Evolutionary conservation across 2,888 invertebrate species (phyloP).

Genomic region (Synanthedon formicaeformis): DNA sequence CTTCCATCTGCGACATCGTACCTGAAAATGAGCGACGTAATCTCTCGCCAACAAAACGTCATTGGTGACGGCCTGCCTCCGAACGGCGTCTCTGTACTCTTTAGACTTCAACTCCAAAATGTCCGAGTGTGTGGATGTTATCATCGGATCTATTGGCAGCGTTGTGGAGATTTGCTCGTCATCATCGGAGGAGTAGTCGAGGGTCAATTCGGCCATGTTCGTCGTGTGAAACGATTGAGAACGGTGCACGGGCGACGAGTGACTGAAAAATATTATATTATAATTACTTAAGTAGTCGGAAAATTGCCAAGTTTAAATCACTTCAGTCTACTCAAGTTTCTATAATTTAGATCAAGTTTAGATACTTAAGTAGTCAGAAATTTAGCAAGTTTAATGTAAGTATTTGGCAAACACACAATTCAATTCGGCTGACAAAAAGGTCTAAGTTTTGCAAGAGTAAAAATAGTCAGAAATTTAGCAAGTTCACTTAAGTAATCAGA

Average conservation of each 20-base stretch:
- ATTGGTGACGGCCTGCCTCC: slow-evolving; percentile 33
- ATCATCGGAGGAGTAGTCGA: slow-evolving; percentile 56
- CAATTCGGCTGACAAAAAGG: too few species aligned
- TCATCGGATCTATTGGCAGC: slow-evolving; percentile 49
- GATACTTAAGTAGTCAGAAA: too few species aligned
- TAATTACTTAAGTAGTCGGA: neutral
- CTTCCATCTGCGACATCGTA: slow-evolving; percentile 9
- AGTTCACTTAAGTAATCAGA: too few species aligned
- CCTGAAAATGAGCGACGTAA: slow-evolving; percentile 49
- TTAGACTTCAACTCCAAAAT: slow-evolving; percentile 42
- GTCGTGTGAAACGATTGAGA: slow-evolving; percentile 66
- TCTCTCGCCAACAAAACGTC: slow-evolving; percentile 45
- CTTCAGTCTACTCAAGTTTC: too few species aligned
- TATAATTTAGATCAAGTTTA: too few species aligned
- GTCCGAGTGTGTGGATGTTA: slow-evolving; percentile 54
- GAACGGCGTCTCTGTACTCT: slow-evolving; percentile 22
- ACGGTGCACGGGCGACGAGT: slow-evolving; percentile 63
- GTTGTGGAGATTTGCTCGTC: slow-evolving; percentile 34
- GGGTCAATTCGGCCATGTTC: slow-evolving; percentile 45
- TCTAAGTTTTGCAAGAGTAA: too few species aligned
- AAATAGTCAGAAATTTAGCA: too few species aligned
- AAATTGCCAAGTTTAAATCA: too few species aligned
- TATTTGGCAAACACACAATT: too few species aligned
- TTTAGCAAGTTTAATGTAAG: too few species aligned
- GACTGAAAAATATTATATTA: slow-evolving; percentile 28